These are phyloP conservation scores for Drosophila truncata DNA, from an alignment of 1,140 invertebrate genomes.

Conservation along the genomic window DNA sequence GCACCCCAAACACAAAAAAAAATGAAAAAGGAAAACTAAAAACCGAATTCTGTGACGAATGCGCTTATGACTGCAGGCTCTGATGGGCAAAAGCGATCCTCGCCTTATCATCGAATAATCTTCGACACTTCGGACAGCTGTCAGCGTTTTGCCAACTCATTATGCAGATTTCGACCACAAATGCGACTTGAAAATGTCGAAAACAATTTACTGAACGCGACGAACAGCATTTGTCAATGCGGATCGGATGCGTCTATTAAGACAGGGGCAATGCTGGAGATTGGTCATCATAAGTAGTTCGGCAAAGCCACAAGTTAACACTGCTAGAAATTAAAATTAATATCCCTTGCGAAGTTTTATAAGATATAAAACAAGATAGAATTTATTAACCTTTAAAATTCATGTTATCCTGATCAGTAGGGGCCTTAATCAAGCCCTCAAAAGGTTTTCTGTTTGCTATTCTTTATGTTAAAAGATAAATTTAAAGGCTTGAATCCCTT, in stretches of 20 bases:
- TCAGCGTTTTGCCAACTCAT: conserved; percentile 66
- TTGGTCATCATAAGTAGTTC: conserved; percentile 22
- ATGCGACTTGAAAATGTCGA: conserved; percentile 50
- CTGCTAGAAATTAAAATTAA: background rate
- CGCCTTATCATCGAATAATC: conserved; percentile 42
- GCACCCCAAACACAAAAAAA: conserved; percentile 17
- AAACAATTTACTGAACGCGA: conserved; percentile 59
- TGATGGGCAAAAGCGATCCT: conserved; percentile 29
- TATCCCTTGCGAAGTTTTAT: background rate
- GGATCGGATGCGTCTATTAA: conserved; percentile 40
- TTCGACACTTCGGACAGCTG: conserved; percentile 69
- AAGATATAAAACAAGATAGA: background rate
- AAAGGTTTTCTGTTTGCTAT: too few relatives aligned
- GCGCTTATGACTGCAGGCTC: conserved; percentile 59
- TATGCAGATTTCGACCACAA: conserved; percentile 74
- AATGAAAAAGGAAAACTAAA: background rate
- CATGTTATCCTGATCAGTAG: background rate
- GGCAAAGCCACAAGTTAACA: conserved; percentile 42
- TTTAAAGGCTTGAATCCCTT: background rate
- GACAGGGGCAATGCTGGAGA: conserved; percentile 17
- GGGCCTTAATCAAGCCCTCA: background rate
- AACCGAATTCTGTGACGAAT: conserved; percentile 68
- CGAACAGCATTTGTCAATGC: conserved; percentile 45
- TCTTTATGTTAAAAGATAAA: background rate
- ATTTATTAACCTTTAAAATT: background rate